Conservation (phyloP, 30 jellyfish, hydroid and myxozoan species). For the Turritopsis dohrnii region DNA sequence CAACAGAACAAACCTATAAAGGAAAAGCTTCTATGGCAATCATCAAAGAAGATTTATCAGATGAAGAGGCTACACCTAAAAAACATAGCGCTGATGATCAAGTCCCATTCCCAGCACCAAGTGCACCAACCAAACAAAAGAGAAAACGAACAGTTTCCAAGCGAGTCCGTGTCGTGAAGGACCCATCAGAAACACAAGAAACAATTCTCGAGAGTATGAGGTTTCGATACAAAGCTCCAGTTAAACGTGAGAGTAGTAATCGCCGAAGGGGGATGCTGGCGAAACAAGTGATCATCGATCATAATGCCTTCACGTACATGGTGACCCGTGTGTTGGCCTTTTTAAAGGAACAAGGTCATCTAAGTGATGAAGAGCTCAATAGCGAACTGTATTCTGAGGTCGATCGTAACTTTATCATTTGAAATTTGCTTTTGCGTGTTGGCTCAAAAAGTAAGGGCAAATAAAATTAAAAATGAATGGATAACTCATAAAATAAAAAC, state of each 20-base stretch:
- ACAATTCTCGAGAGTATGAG: slow-evolving; percentile 22
- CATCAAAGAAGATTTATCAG: background rate
- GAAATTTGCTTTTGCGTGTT: background rate
- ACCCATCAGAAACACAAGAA: slow-evolving; percentile 34
- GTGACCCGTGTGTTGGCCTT: slow-evolving; percentile 67
- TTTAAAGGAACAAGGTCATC: slow-evolving; percentile 46
- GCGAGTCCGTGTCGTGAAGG: slow-evolving; percentile 1
- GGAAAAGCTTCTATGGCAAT: background rate
- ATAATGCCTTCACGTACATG: slow-evolving; percentile 76
- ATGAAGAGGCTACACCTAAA: background rate
- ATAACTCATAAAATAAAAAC: background rate
- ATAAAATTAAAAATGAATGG: too few species aligned
- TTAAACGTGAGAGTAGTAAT: slow-evolving; percentile 29
- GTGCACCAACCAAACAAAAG: slow-evolving; percentile 19
- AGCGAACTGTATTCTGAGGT: slow-evolving; percentile 38
- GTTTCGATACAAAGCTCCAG: slow-evolving; percentile 36
- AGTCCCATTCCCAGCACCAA: slow-evolving; percentile 5
- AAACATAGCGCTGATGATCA: background rate
- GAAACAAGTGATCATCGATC: slow-evolving; percentile 28
- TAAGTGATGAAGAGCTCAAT: slow-evolving; percentile 27
- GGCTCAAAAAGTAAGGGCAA: background rate
- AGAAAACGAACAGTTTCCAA: background rate
- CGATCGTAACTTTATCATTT: slow-evolving; percentile 69
- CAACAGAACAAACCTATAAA: background rate
- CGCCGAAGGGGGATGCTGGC: slow-evolving; percentile 69